Base-by-base conservation (phyloP, 2,113 vertebrate genomes). In the Dissostichus mawsoni region DNA sequence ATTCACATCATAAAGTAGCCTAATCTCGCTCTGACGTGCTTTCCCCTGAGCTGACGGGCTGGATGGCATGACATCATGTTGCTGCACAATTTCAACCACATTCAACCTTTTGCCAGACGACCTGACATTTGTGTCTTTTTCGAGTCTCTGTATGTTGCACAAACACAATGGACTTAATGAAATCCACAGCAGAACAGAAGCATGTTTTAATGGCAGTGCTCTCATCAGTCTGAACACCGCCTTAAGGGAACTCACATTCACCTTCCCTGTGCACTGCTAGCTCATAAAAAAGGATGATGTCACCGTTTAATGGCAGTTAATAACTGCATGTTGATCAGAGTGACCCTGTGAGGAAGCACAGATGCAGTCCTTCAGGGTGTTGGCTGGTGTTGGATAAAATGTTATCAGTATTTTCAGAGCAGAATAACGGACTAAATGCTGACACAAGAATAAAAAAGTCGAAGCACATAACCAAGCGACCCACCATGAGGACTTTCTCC, bases 401-500 rank as follows among this genome's bases (percentile, higher is more conserved):
- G 29, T 29, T 0, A 12, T 52, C 5, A 63, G 8, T 55, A 56
- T 11, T 36, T 64, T 12, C 18, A 51, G n/a, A 53, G 12, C 17
- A 68, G 11, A 12, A 48, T 48, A 48, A 53, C 9, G 4, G 52
- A 56, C 25, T 45, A 20, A 11, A 45, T n/a, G 1, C 41, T 57
- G 48, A 57, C 10, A 57, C 10, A 18, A 53, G 2, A 9, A 12
- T 2, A 25, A 23, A 55, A 14, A 13, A 16, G 2, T 0, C 9
- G 0, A 12, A 52, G 5, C 36, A 50, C 0, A n/a, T 7, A 52
- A 48, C 18, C 4, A 44, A 55, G 1, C 33, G 52, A 67, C 94
- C 92, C 69, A 99, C 98, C 93, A 85, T 76, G 8, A 99, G 91
- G 55, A 99, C 74, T 51, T 96, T 96, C 82, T 97, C 97, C 78